Base-by-base conservation (phyloP, 2,797 vertebrate genomes). In the Rhinichthys osculus region DNA sequence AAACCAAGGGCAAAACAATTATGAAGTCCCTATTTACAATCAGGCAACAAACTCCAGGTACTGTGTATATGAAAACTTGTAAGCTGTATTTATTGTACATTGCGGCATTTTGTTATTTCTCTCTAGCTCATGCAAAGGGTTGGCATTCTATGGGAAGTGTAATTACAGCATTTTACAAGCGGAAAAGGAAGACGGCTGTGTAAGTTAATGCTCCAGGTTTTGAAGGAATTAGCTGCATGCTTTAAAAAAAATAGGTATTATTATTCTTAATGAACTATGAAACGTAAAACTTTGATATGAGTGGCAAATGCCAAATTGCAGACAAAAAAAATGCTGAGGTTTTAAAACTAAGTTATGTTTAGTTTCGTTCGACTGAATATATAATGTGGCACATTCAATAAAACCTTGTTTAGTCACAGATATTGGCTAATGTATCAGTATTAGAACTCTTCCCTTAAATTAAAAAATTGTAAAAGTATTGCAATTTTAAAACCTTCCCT, bases 81-180 rank as follows among this genome's bases (percentile, higher is more conserved):
- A 71, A 83, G 90, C 47, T 87, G 88, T 85, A 69, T 90, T 84
- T 67, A 81, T 82, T 85, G 81, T 54, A 50, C 30, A 77, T 88
- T 23, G 27, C 69, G 44, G 69, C 13, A 72, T 44, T 52, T 81
- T 77, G 72, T 78, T 73, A 73, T 87, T 90, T 91, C 50, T 89
- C 47, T 90, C 87, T 88, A 91, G 93, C 90, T 92, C 97, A 98
- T 98, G 97, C 97, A 97, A 92, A 93, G 86, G 88, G 89, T 94
- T 95, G 93, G 13, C 40, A 67, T 47, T 33, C 74, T 92, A 78
- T 90, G 88, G 94, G 33, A 89, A 88, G 91, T 89, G 92, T 91
- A 90, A 94, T 95, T 96, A 97, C 96, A 97, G 92, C 96, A 96
- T 97, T 92, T 95, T 97, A 98, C 96, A 97, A 94, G 91, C 91